These are phyloP conservation scores for Rhorus exstirpatorius DNA, from an alignment of 2,888 invertebrate species.

Conservation along the genomic window DNA sequence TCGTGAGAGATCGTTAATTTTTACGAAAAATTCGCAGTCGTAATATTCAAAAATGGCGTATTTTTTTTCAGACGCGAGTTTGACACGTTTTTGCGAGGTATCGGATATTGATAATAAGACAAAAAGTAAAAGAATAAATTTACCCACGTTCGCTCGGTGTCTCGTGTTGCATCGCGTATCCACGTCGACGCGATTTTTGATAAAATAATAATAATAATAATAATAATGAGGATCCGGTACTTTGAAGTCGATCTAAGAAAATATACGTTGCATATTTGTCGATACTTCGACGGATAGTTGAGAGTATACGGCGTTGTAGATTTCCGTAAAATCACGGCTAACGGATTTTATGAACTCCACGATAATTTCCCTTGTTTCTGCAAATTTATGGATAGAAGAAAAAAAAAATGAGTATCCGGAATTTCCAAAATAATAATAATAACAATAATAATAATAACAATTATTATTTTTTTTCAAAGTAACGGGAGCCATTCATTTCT, in stretches of 20 bases:
- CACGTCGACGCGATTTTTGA: constrained; percentile 51
- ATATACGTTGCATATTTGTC: constrained; percentile 79
- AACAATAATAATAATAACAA: no score
- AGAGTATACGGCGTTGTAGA: constrained; percentile 87
- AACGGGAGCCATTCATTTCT: no score
- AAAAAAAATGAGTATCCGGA: no score
- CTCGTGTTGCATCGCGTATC: constrained; percentile 15
- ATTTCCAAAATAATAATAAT: no score
- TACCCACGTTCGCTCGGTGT: constrained; percentile 38
- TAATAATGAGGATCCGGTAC: background rate
- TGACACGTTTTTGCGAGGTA: background rate
- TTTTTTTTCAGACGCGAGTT: background rate
- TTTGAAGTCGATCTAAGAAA: constrained; percentile 61
- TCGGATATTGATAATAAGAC: background rate
- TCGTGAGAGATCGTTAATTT: constrained; percentile 24
- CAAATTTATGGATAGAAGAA: constrained; percentile 1
- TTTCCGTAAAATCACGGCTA: constrained; percentile 88
- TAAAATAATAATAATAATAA: constrained; percentile 30
- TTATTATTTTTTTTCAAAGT: no score
- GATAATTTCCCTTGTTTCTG: constrained; percentile 87
- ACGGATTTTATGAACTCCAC: constrained; percentile 87
- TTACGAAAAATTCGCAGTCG: constrained; percentile 15
- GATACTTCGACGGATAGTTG: constrained; percentile 85
- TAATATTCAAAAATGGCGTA: background rate
- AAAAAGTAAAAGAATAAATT: constrained; percentile 28